Evolutionary conservation across 2,797 vertebrate species (phyloP).

Genomic region (Crypturellus tataupa): DNA sequence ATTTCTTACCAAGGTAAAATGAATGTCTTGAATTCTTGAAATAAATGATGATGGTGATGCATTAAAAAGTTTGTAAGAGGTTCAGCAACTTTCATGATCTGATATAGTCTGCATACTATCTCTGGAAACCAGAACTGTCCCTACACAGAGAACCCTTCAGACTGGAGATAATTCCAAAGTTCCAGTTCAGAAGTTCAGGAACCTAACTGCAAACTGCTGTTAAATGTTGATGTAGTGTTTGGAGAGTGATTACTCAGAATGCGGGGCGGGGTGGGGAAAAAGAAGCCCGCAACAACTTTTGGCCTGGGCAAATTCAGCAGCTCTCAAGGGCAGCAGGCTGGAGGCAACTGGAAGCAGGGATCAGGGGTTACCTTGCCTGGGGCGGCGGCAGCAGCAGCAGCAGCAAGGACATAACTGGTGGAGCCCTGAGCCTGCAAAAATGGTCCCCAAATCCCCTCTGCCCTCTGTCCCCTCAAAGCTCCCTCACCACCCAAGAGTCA

Average conservation of each 20-base stretch:
- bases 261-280: too few species aligned
- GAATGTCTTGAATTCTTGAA: neutral
- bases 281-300: neutral
- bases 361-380: neutral
- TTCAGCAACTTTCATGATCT: neutral
- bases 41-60: neutral
- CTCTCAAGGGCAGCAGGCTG: neutral
- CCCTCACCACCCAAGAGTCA: neutral
- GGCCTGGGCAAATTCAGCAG: neutral
- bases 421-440: neutral
- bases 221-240: neutral
- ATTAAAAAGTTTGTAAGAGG: neutral
- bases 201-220: neutral
- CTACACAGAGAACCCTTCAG: neutral
- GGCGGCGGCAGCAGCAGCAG: neutral
- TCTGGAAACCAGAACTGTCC: neutral
- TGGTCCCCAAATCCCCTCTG: fast-evolving
- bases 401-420: neutral
- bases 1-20: neutral
- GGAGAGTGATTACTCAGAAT: neutral
- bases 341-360: neutral
- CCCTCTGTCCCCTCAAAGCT: neutral
- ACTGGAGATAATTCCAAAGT: neutral
- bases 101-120: neutral
- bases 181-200: neutral